Base-by-base conservation (phyloP, 2,888 invertebrate species). In the Apocheima hispidaria region DNA sequence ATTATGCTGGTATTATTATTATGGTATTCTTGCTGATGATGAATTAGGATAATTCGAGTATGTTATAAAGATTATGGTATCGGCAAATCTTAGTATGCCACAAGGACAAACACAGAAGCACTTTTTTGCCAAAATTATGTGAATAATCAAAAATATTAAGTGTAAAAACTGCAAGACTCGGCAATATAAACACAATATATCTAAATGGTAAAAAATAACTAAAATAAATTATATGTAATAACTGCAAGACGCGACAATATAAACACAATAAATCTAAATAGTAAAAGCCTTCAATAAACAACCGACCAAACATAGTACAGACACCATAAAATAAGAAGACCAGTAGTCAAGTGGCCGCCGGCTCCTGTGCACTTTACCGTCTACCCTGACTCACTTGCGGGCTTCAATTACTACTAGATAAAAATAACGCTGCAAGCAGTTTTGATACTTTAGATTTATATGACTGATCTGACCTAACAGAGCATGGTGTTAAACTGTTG, bases 321-420 rank as follows among this genome's bases (percentile, higher is more conserved):
- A 40, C 48, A 40, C 40, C 10, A 38, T 46, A 23, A 59, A 50
- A 38, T 36, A 43, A 53, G 35, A 26, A 48, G 43, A 51, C 55
- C 61, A 62, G 59, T 65, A 65, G 65, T 61, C 61, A 53, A 65
- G 64, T 64, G 60, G 48, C 26, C 46, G 43, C 41, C 49, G 58
- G 52, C 61, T 65, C 60, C 60, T 30, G 60, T 38, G 57, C 64
- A 65, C 64, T 64, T 58, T 60, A 60, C 55, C 44, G 59, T 58
- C 58, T 49, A 35, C 40, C 21, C 57, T 57, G 16, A 35, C 53
- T 63, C 58, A 54, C 58, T 53, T 40, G 51, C 59, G 16, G 44
- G 43, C 56, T 56, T 55, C 56, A 63, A 63, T 60, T 60, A 63
- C 60, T 60, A 38, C 35, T 50, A 33, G 51, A 56, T 63, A 60